Percentiles rank a stretch among this genome's conserved stretches.
Evolutionary conservation across 2,797 vertebrate genomes (phyloP).

Genomic region (Platyrinchus mystaceus): DNA sequence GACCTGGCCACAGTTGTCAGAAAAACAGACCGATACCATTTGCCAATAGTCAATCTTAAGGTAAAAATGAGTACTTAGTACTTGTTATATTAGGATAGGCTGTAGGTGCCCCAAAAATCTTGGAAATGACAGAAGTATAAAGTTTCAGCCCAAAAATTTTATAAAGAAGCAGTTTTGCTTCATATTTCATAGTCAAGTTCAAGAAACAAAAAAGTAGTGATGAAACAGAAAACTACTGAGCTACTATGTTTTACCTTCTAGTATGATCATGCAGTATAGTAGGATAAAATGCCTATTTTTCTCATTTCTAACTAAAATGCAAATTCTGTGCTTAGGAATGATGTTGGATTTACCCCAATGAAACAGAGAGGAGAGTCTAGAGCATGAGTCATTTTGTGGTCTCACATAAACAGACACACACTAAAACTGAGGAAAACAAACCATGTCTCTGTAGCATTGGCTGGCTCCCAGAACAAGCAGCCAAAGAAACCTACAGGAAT

Average conservation of each 20-base stretch:
- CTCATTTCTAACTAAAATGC: background rate
- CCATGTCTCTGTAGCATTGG: background rate
- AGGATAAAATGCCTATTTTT: background rate
- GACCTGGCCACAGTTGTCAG: conserved; percentile 89
- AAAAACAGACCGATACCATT: conserved; percentile 82
- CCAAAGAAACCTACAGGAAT: background rate
- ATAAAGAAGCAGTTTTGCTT: background rate
- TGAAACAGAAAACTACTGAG: background rate
- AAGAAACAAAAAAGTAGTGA: background rate
- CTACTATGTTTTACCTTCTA: background rate
- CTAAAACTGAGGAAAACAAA: background rate
- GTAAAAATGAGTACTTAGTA: conserved; percentile 67
- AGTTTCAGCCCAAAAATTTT: background rate
- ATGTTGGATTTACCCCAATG: background rate
- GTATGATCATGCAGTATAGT: background rate
- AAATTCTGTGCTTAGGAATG: background rate
- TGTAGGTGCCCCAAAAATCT: background rate
- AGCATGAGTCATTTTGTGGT: background rate
- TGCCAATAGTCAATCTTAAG: conserved; percentile 93
- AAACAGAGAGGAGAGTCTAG: background rate
- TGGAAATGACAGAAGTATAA: background rate
- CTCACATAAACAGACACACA: background rate
- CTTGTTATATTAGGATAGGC: background rate
- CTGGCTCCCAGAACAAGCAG: background rate
- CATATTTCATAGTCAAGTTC: background rate